Evolutionary conservation across 2,888 invertebrate species (phyloP).

Genomic region (Sinohyriopsis cumingii): DNA sequence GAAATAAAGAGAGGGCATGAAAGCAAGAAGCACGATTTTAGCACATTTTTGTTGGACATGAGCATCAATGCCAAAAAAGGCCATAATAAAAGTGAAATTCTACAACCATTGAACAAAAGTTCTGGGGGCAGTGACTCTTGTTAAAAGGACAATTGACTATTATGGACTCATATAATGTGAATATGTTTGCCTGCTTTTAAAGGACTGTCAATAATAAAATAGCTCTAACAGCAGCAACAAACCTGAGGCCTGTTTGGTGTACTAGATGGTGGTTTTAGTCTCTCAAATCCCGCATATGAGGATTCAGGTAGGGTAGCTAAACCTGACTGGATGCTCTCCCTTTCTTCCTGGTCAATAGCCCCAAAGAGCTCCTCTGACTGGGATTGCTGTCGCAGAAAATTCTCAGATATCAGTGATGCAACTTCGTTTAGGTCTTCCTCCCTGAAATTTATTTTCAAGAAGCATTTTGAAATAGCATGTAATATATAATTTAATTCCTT

Average conservation of each 20-base stretch:
- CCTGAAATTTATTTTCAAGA: slow-evolving; percentile 21
- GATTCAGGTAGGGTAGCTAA: slow-evolving; percentile 56
- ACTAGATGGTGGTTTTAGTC: slow-evolving; percentile 52
- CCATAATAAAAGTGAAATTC: too few species aligned
- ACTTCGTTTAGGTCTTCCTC: slow-evolving; percentile 42
- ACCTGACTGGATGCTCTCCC: slow-evolving; percentile 51
- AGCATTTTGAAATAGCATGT: too few species aligned
- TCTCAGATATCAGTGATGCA: slow-evolving; percentile 40
- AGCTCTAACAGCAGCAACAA: not conserved
- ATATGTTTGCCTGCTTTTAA: too few species aligned
- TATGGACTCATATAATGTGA: too few species aligned
- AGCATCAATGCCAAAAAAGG: too few species aligned
- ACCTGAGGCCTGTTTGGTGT: slow-evolving; percentile 56
- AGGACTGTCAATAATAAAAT: not conserved
- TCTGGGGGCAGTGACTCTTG: too few species aligned
- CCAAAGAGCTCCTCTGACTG: slow-evolving; percentile 13
- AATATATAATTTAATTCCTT: too few species aligned
- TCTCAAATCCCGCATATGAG: slow-evolving; percentile 57
- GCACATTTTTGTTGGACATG: too few species aligned
- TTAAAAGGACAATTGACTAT: too few species aligned
- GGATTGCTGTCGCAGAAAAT: slow-evolving; percentile 13
- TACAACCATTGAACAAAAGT: too few species aligned
- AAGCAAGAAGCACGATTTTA: too few species aligned
- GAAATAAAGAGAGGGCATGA: too few species aligned
- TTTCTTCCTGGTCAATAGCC: slow-evolving; percentile 37